Base-by-base conservation (phyloP, 2,113 vertebrate genomes). In the Hoplias malabaricus region DNA sequence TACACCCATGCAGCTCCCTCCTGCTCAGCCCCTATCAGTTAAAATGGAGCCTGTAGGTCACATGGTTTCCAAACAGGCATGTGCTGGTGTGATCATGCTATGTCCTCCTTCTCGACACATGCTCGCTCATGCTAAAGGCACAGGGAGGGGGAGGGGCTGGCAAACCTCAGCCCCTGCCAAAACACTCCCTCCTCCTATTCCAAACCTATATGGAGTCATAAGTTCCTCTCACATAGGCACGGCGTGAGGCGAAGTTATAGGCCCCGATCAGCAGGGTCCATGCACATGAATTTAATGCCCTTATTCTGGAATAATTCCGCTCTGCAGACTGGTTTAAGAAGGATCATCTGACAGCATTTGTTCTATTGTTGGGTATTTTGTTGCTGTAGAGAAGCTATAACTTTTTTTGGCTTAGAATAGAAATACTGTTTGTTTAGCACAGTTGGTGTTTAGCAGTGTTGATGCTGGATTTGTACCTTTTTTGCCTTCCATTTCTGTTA, bases 11-110 rank as follows among this genome's bases (percentile, higher is more conserved):
- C 31, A 38, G 53, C 40, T 68, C 61, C 21, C 66, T 75, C 56
- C 63, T 53, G 62, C 43, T 40, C 54, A 43, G 75, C 79, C 79
- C 83, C 77, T 83, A 86, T 85, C 83, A 87, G 87, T 91, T 90
- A 88, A 92, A 91, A 92, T 92, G 89, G 90, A 93, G 89, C 83
- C 87, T 80, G 16, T 81, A 69, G 84, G 88, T 92, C 90, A 92
- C 90, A 91, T 91, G 90, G 85, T 80, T 85, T 81, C 81, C 77
- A 79, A 82, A 87, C 86, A 88, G 81, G 83, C 88, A 88, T 92
- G 89, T 86, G 85, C 75, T 78, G 81, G 80, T 83, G 80, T 72
- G 79, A 87, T 71, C 82, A 78, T 69, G 63, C 85, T 80, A 77
- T 59, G 68, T 59, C 61, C 76, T 54, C n/a, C 40, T 57, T 42